phyloP scores from a whole-genome alignment of 2,888 invertebrate species.

The Volucella inflata region DNA sequence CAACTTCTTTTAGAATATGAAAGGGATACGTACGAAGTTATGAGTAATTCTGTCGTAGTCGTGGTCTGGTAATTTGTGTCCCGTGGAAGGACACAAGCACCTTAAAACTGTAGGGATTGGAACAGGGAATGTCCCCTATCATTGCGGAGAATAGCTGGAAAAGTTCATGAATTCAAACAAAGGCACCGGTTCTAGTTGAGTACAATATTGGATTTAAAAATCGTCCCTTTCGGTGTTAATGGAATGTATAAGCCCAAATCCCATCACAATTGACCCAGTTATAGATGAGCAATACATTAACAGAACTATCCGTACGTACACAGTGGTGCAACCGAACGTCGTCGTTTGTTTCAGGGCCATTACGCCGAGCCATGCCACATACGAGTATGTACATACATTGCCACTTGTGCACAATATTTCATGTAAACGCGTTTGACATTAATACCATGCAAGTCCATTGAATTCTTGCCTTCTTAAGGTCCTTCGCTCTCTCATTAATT shows the following conservation, averaged over 20 bases:
- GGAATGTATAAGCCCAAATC: not conserved
- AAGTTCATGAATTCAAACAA: too few species aligned
- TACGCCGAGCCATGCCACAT: too few species aligned
- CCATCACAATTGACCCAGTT: not conserved
- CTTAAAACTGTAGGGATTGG: too few species aligned
- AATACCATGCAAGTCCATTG: too few species aligned
- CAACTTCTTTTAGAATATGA: constrained; percentile 3
- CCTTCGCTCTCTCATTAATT: constrained; percentile 57
- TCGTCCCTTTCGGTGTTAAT: not conserved
- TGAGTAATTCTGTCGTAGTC: not conserved
- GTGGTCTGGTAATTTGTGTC: not conserved
- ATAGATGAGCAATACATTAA: not conserved
- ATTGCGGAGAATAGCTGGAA: too few species aligned
- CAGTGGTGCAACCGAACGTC: too few species aligned
- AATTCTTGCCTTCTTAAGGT: not conserved
- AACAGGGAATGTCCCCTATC: not conserved
- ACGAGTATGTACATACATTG: not conserved
- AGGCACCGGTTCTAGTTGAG: too few species aligned
- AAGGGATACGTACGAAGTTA: not conserved
- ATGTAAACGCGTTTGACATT: not conserved
- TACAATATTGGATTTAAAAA: too few species aligned
- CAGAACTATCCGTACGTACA: too few species aligned
- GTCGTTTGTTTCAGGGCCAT: too few species aligned
- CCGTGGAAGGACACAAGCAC: too few species aligned
- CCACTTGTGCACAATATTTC: not conserved